Percentiles rank a stretch among this genome's conserved stretches.
These are phyloP conservation scores for Cliona cf. orientalis DNA, from an alignment of 37 sponge, comb jelly and placozoan species.

Conservation along the genomic window DNA sequence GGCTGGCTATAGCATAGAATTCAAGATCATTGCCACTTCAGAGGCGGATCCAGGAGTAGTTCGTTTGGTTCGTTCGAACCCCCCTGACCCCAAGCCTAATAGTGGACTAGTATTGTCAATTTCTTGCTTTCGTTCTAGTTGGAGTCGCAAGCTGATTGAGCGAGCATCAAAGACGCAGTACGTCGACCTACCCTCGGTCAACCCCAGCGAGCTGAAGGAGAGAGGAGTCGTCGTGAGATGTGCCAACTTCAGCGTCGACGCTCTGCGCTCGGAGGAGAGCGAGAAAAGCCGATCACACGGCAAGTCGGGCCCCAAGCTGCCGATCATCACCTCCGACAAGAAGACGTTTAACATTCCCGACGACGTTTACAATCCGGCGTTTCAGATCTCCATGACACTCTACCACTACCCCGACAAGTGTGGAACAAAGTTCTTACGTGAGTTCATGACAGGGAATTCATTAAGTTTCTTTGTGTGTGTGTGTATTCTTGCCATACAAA, in stretches of 20 bases:
- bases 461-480: not conserved
- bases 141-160: slow-evolving; percentile 54
- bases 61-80: no score
- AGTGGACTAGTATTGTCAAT: not conserved
- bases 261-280: slow-evolving; percentile 12
- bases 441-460: not conserved
- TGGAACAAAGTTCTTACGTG: slow-evolving; percentile 60
- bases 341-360: slow-evolving; percentile 78
- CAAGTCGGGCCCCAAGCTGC: slow-evolving; percentile 20
- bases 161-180: slow-evolving; percentile 51
- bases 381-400: slow-evolving; percentile 61
- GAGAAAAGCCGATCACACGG: not conserved
- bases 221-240: slow-evolving; percentile 73
- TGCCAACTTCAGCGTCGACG: slow-evolving; percentile 51
- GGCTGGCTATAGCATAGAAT: not conserved
- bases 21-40: no score
- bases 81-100: no score
- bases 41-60: no score
- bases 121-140: not conserved
- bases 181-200: slow-evolving; percentile 48
- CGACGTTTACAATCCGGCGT: slow-evolving; percentile 64
- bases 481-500: not conserved
- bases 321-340: slow-evolving; percentile 80
- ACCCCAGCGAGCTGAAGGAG: slow-evolving; percentile 58
- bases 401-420: slow-evolving; percentile 63